These are phyloP conservation scores for Isaurus tuberculatus DNA, from an alignment of 92 coral and sea anemone species.

Conservation along the genomic window DNA sequence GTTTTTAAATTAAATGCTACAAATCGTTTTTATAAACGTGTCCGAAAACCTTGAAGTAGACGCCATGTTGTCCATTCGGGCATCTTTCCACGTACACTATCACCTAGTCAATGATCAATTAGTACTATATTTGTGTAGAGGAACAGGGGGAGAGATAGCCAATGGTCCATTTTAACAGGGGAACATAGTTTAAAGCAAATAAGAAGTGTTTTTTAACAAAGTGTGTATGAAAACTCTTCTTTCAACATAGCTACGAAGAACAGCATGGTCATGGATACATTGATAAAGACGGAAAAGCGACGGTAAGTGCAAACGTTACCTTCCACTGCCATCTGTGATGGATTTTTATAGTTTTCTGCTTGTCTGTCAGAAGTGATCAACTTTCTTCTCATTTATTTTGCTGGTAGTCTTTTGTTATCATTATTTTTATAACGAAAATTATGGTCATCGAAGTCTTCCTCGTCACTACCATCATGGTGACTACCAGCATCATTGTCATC, in stretches of 20 bases:
- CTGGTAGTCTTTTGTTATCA: neutral
- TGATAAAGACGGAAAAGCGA: constrained; percentile 26
- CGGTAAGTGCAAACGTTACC: constrained; percentile 12
- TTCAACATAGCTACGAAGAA: constrained; percentile 42
- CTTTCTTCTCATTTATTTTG: neutral
- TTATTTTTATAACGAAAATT: neutral
- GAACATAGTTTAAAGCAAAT: too few relatives aligned
- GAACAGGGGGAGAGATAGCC: too few relatives aligned
- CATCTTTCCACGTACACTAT: too few relatives aligned
- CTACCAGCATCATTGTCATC: too few relatives aligned
- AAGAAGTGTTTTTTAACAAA: neutral
- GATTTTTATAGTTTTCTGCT: neutral
- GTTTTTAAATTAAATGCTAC: too few relatives aligned
- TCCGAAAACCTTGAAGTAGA: too few relatives aligned
- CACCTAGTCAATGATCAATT: too few relatives aligned
- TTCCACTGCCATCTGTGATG: neutral
- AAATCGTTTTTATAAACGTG: too few relatives aligned
- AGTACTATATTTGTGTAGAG: too few relatives aligned
- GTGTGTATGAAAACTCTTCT: neutral
- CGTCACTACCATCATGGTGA: neutral
- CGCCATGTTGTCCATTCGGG: too few relatives aligned
- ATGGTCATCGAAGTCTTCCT: neutral
- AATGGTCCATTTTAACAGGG: too few relatives aligned
- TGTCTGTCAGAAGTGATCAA: neutral
- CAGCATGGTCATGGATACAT: constrained; percentile 42